Evolutionary conservation across 2,888 invertebrate species (phyloP).

Genomic region (Agelastica alni): DNA sequence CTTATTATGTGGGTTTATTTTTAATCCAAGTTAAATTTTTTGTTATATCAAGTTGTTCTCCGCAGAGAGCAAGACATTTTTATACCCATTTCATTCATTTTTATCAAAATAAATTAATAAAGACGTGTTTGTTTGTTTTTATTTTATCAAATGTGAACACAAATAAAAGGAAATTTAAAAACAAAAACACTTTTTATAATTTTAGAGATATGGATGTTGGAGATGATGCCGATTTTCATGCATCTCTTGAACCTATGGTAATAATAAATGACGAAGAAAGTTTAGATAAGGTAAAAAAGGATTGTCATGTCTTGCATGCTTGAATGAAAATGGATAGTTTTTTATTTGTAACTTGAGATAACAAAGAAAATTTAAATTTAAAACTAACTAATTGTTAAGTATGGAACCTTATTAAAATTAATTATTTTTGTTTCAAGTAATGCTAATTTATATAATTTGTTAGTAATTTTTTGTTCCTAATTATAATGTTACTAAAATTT

Average conservation of each 20-base stretch:
- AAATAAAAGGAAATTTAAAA: slow-evolving; percentile 19
- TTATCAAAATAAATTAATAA: slow-evolving; percentile 33
- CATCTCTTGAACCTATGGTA: slow-evolving; percentile 49
- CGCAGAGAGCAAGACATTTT: background rate
- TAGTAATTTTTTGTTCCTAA: no score
- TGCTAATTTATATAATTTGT: no score
- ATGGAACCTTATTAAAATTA: no score
- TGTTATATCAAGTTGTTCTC: background rate
- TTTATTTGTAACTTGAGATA: slow-evolving; percentile 12
- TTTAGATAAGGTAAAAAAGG: slow-evolving; percentile 34
- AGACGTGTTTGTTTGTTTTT: slow-evolving; percentile 49
- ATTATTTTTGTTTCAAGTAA: no score
- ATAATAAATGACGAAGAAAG: slow-evolving; percentile 48
- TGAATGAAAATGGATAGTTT: no score
- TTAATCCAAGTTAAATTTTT: slow-evolving; percentile 27
- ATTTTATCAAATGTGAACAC: slow-evolving; percentile 15
- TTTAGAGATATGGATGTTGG: slow-evolving; percentile 38
- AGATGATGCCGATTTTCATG: slow-evolving; percentile 42
- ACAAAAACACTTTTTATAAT: slow-evolving; percentile 10
- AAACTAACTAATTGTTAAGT: no score
- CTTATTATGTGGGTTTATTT: slow-evolving; percentile 47
- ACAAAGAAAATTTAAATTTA: slow-evolving; percentile 12
- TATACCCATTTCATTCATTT: slow-evolving; percentile 24
- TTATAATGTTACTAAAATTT: no score
- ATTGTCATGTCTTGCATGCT: background rate